A percentile compares a stretch with the other conserved stretches of the same genome.
Conservation (phyloP, 1,140 invertebrate genomes). For the Plectrocnemia conspersa region DNA sequence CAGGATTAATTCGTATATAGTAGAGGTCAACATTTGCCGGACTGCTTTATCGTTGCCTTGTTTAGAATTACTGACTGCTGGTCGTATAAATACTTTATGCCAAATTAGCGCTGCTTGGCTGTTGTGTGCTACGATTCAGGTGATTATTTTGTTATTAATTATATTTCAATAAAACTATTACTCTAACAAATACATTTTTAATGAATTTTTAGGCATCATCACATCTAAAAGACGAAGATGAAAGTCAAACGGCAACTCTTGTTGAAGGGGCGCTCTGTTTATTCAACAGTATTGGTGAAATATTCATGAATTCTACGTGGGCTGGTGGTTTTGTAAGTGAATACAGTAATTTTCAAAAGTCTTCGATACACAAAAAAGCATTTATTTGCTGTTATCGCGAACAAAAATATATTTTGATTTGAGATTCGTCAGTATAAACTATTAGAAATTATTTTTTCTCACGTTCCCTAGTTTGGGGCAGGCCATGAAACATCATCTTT, state of each 20-base stretch:
- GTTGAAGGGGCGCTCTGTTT: constrained; percentile 58
- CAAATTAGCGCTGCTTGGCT: constrained; percentile 74
- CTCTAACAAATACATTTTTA: constrained; percentile 1
- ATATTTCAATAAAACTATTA: neutral
- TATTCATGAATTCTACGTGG: constrained; percentile 77
- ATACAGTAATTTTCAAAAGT: no score
- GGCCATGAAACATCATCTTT: no score
- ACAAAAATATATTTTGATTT: no score
- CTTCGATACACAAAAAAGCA: no score
- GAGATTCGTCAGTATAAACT: no score
- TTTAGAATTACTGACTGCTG: constrained; percentile 77
- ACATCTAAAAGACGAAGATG: constrained; percentile 63
- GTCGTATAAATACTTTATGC: constrained; percentile 76
- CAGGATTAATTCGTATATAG: constrained; percentile 71
- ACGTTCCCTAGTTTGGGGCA: no score
- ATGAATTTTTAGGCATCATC: constrained; percentile 41
- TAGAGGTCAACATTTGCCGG: constrained; percentile 78
- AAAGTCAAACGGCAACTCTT: constrained; percentile 62
- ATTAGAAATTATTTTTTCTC: no score
- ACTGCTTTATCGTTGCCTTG: constrained; percentile 79
- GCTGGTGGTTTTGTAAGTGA: constrained; percentile 78
- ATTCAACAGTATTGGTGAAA: constrained; percentile 73
- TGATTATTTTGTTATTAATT: constrained; percentile 31
- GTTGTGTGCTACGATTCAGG: constrained; percentile 64
- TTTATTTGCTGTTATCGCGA: no score